Conservation (phyloP, 2,797 vertebrate genomes). For the Scolopax bukidnonensis region DNA sequence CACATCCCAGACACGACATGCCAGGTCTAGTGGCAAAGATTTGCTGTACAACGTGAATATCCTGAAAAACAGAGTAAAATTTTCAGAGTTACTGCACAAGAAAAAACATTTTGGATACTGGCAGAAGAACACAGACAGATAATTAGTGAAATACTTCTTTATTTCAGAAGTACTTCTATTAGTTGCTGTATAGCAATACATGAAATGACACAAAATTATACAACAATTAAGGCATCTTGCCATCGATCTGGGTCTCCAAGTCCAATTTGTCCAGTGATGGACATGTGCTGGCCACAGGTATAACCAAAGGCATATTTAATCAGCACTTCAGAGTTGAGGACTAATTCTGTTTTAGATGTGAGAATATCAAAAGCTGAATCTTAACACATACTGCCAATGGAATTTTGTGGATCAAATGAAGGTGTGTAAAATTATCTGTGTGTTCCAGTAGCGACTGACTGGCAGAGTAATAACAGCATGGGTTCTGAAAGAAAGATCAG, state of each 20-base stretch:
- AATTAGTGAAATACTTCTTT: background rate
- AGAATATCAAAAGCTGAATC: background rate
- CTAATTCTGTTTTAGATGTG: background rate
- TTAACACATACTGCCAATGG: background rate
- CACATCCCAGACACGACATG: constrained; percentile 95
- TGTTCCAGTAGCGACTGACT: background rate
- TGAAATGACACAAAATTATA: background rate
- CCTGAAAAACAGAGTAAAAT: constrained; percentile 73
- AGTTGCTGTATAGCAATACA: background rate
- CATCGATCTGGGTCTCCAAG: background rate
- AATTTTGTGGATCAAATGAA: background rate
- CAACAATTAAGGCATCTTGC: background rate
- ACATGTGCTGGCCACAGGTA: background rate
- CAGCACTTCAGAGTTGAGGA: background rate
- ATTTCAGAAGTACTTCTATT: background rate
- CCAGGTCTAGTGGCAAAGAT: constrained; percentile 92
- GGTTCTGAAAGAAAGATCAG: background rate
- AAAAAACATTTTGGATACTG: background rate
- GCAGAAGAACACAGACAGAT: background rate
- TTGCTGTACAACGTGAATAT: constrained; percentile 97
- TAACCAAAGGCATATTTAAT: background rate
- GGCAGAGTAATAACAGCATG: background rate
- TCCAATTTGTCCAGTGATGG: background rate
- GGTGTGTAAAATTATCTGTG: background rate
- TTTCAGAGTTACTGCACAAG: background rate